Conservation (phyloP, 2,797 vertebrate species). For the Phyllotis vaccarum region DNA sequence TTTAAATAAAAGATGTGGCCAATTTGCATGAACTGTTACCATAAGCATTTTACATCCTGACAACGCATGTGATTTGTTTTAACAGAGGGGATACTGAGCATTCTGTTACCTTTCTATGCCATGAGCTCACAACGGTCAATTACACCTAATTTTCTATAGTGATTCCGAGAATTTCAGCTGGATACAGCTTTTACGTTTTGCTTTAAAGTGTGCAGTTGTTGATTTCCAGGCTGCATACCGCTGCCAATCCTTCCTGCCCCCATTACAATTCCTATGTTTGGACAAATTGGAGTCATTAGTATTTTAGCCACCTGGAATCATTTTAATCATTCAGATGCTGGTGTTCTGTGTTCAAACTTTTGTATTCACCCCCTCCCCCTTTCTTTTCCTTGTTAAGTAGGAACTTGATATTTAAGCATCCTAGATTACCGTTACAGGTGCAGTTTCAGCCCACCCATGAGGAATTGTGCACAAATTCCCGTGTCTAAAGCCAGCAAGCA, state of each 20-base stretch:
- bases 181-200: constrained; percentile 75
- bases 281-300: constrained; percentile 81
- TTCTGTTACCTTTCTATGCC: constrained; percentile 73
- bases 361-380: constrained; percentile 55
- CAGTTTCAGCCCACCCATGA: constrained; percentile 71
- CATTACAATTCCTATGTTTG: constrained; percentile 77
- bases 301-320: constrained; percentile 75
- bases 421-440: constrained; percentile 75
- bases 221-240: constrained; percentile 62
- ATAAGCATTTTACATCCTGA: constrained; percentile 65
- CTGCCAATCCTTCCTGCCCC: constrained; percentile 64
- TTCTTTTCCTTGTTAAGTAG: constrained; percentile 68
- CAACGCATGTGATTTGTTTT: constrained; percentile 74
- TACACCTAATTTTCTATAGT: constrained; percentile 81
- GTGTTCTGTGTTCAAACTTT: constrained; percentile 72
- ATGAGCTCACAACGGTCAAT: constrained; percentile 77
- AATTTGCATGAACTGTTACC: constrained; percentile 58
- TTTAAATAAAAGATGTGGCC: constrained; percentile 59
- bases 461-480: constrained; percentile 52
- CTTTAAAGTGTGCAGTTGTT: constrained; percentile 73
- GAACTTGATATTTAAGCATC: constrained; percentile 75
- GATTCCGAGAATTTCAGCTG: constrained; percentile 79
- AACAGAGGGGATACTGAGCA: constrained; percentile 69
- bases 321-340: constrained; percentile 75
- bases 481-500: constrained; percentile 63